Conservation (phyloP, 2,888 invertebrate genomes). For the Epirrhoe alternata region DNA sequence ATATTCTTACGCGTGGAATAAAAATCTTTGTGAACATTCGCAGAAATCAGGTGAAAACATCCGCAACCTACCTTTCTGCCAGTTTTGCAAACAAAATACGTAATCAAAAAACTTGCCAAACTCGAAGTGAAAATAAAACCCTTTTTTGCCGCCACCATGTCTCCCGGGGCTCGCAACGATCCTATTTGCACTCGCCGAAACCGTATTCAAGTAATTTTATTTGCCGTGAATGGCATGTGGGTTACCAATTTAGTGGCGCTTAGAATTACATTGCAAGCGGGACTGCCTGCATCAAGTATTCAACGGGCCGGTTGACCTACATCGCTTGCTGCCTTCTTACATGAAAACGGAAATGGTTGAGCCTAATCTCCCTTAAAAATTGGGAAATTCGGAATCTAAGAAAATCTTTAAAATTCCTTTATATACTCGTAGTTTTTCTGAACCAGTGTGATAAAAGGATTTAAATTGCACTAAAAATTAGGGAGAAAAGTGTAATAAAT, state of each 20-base stretch:
- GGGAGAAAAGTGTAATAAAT: too few species aligned
- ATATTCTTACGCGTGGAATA: neutral
- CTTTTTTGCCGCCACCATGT: slow-evolving; percentile 14
- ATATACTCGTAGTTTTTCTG: too few species aligned
- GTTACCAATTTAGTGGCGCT: slow-evolving; percentile 35
- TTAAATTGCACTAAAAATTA: too few species aligned
- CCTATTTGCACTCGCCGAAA: slow-evolving; percentile 30
- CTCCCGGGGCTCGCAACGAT: slow-evolving; percentile 25
- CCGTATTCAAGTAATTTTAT: slow-evolving; percentile 39
- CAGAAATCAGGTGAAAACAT: neutral
- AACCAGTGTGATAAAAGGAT: too few species aligned
- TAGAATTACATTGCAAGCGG: slow-evolving; percentile 30
- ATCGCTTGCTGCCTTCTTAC: slow-evolving; percentile 19
- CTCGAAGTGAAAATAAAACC: slow-evolving; percentile 22
- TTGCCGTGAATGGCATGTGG: slow-evolving; percentile 29
- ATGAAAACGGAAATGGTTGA: neutral
- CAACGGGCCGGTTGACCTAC: slow-evolving; percentile 42
- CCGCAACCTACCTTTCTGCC: neutral
- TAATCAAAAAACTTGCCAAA: slow-evolving; percentile 7
- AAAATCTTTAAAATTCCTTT: too few species aligned
- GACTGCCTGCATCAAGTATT: slow-evolving; percentile 40
- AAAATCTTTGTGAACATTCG: neutral
- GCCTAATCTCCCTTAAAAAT: too few species aligned
- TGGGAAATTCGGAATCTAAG: too few species aligned
- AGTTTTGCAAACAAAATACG: neutral